Conservation (phyloP, 2,113 vertebrate genomes). For the Pteronura brasiliensis region DNA sequence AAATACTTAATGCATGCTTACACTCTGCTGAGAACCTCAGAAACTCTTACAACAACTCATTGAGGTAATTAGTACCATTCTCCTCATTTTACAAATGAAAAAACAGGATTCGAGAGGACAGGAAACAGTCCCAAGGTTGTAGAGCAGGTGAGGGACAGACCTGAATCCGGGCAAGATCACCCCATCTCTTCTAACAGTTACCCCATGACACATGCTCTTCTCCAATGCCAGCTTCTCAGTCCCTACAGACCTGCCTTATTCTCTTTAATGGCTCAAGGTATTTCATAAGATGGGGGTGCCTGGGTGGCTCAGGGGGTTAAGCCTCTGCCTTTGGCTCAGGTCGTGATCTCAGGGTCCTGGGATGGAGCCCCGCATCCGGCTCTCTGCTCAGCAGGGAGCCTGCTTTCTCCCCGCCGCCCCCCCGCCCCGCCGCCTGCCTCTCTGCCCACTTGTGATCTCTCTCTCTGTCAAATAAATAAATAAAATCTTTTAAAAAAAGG, state of each 20-base stretch:
- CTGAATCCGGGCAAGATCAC: background rate
- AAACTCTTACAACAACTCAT: background rate
- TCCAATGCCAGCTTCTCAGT: background rate
- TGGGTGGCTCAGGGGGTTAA: too few relatives aligned
- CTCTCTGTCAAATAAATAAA: too few relatives aligned
- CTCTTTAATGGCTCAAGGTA: background rate
- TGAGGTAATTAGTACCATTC: background rate
- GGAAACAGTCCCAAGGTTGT: too few relatives aligned
- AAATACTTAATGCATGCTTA: background rate
- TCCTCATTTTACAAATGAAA: background rate
- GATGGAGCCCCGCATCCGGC: too few relatives aligned
- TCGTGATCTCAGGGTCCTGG: too few relatives aligned
- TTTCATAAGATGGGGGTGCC: background rate
- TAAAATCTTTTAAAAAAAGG: too few relatives aligned
- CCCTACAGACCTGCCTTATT: background rate
- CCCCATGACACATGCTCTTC: rapidly evolving
- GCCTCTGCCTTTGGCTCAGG: too few relatives aligned
- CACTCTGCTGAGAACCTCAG: background rate
- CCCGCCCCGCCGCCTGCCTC: too few relatives aligned
- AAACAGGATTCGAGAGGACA: background rate
- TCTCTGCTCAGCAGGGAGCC: too few relatives aligned
- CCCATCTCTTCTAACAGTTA: background rate
- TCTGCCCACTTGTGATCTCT: too few relatives aligned
- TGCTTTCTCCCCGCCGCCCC: rapidly evolving
- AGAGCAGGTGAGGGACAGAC: background rate